Base-by-base conservation (phyloP, 2,113 vertebrate species). In the Phasianus colchicus region DNA sequence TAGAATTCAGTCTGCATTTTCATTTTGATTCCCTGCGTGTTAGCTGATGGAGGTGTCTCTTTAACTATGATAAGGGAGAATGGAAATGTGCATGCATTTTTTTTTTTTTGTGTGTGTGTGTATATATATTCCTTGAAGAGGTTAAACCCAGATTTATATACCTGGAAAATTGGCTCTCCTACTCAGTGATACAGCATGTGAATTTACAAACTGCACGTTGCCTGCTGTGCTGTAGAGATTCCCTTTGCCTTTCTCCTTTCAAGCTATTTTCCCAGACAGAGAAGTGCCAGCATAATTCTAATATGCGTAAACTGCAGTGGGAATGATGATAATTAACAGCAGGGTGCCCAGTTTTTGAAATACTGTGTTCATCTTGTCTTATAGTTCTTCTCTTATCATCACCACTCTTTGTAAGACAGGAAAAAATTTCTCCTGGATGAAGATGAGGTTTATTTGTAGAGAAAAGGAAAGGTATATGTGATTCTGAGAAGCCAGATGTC, bases 311-410 rank as follows among this genome's bases (percentile, higher is more conserved):
- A 77, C 72, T 86, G 47, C 89, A 63, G 89, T 92, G 79, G 87
- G 75, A 87, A 64, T 73, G 50, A 63, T 80, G 47, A 86, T 93
- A 91, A 96, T 95, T 92, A 94, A 86, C 79, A 93, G 88, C 75
- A 78, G 79, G 72, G 52, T 88, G 52, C 52, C 76, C 70, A 65
- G 3, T 93, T 92, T 92, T 74, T 80, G 69, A 83, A 91, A 77
- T 92, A 22, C 60, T 64, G 52, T 43, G 47, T 91, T 89, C 83
- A 65, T 88, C 64, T 30, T 92, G 55, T 57, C 48, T 83, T 86
- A 42, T 38, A 75, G 38, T 25, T 57, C 34, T 91, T 82, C 82
- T 93, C 92, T 73, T 48, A 78, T 80, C 42, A 3, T 40, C 80
- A 52, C 85, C 32, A 8, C 10, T 86, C 77, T 83, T 69, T 1